Percentiles rank a stretch among this genome's conserved stretches.
phyloP scores from a whole-genome alignment of 2,797 vertebrate species.

The Atherinosoma microstoma region DNA sequence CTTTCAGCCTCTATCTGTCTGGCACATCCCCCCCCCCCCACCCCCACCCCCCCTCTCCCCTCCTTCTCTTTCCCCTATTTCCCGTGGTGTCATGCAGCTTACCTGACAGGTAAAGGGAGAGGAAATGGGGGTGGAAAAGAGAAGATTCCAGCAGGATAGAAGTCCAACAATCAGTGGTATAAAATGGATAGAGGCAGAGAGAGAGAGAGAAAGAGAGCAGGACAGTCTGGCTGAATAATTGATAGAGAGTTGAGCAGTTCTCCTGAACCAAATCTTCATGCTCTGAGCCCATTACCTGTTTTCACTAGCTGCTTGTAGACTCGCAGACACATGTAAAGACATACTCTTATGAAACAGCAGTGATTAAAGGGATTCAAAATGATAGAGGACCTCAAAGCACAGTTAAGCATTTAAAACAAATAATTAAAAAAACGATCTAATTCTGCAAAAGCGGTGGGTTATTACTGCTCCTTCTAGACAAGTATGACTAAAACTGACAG shows the following conservation, averaged over 20 bases:
- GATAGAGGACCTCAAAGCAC: slow-evolving; percentile 18
- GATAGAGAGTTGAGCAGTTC: slow-evolving; percentile 57
- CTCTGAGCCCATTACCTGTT: slow-evolving; percentile 66
- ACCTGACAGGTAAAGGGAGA: slow-evolving; percentile 60
- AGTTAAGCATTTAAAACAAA: slow-evolving; percentile 24
- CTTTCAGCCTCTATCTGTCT: slow-evolving; percentile 49
- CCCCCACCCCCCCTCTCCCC: too few relatives aligned
- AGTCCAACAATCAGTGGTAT: slow-evolving; percentile 65
- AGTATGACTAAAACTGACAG: slow-evolving; percentile 35
- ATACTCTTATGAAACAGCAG: slow-evolving; percentile 40
- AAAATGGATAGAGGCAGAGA: slow-evolving; percentile 54
- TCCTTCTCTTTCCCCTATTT: slow-evolving; percentile 25
- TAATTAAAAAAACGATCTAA: slow-evolving; percentile 8
- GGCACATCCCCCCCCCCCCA: not conserved
- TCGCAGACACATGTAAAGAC: slow-evolving; percentile 48
- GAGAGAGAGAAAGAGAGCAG: slow-evolving; percentile 42
- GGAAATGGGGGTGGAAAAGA: slow-evolving; percentile 6
- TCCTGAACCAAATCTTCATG: slow-evolving; percentile 59
- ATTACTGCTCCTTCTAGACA: slow-evolving; percentile 18
- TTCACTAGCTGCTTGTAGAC: slow-evolving; percentile 55
- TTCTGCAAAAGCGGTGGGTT: slow-evolving; percentile 26
- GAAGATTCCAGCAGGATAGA: slow-evolving; percentile 43
- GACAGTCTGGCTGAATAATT: slow-evolving; percentile 74
- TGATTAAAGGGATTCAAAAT: slow-evolving; percentile 54
- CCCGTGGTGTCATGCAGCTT: slow-evolving; percentile 31